Percentiles rank a stretch among this genome's conserved stretches.
These are phyloP conservation scores for Hyles lineata DNA, from an alignment of 2,888 invertebrate species.

Conservation along the genomic window DNA sequence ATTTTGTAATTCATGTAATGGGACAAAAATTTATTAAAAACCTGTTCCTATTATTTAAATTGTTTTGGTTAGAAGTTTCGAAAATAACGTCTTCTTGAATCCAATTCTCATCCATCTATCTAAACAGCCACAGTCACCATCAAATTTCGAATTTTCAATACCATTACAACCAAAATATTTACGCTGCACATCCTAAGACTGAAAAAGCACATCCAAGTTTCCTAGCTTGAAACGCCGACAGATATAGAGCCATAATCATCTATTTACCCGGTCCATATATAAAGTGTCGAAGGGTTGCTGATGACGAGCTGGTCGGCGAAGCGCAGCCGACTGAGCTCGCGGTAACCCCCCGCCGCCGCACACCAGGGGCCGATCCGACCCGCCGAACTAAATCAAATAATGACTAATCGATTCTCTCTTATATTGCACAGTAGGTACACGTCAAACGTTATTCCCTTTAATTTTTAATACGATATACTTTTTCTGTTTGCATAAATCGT, in stretches of 20 bases:
- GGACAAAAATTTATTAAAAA: too few species aligned
- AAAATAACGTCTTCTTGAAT: too few species aligned
- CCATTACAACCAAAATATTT: background rate
- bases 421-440: conserved; percentile 85
- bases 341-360: conserved; percentile 76
- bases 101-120: too few species aligned
- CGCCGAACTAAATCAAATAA: conserved; percentile 85
- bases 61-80: background rate
- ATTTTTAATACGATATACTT: conserved; percentile 75
- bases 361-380: conserved; percentile 73
- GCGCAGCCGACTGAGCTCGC: conserved; percentile 65
- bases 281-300: conserved; percentile 80
- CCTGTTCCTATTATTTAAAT: background rate
- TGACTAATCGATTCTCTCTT: conserved; percentile 84
- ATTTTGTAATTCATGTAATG: too few species aligned
- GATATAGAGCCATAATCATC: conserved; percentile 48
- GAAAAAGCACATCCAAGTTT: background rate
- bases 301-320: conserved; percentile 72
- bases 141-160: background rate
- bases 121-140: too few species aligned
- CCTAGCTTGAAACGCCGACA: conserved; percentile 39
- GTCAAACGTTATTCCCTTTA: conserved; percentile 82
- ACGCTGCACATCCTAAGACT: background rate
- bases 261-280: conserved; percentile 62
- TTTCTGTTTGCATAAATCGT: conserved; percentile 81